Conservation (phyloP, 2,797 vertebrate species). For the Aeoliscus strigatus region DNA sequence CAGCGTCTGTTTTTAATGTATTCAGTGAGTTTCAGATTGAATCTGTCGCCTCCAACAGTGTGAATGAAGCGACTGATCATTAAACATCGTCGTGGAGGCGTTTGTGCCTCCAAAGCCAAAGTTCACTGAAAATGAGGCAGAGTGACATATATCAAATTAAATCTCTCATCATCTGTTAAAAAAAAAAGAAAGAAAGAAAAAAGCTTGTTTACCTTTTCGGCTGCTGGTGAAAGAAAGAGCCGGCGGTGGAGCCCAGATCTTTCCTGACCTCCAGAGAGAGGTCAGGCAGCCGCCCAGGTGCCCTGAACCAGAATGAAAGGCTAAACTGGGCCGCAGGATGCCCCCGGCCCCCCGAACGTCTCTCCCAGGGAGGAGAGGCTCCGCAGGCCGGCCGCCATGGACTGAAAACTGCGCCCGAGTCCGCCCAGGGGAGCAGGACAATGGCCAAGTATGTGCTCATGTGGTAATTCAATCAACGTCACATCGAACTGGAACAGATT, state of each 20-base stretch:
- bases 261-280: slow-evolving; percentile 13
- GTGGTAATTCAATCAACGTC: slow-evolving; percentile 66
- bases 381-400: slow-evolving; percentile 35
- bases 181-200: slow-evolving; percentile 1
- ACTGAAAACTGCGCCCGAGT: slow-evolving; percentile 39
- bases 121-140: not conserved
- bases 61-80: not conserved
- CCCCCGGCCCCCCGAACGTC: slow-evolving; percentile 35
- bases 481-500: slow-evolving; percentile 50
- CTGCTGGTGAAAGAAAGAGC: slow-evolving; percentile 37
- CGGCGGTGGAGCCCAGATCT: slow-evolving; percentile 6
- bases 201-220: slow-evolving; percentile 37
- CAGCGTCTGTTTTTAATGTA: too few species aligned
- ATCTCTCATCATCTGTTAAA: slow-evolving; percentile 3
- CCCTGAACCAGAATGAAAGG: slow-evolving; percentile 62
- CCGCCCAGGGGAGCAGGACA: slow-evolving; percentile 57
- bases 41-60: too few species aligned
- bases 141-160: slow-evolving; percentile 35
- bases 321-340: slow-evolving; percentile 60
- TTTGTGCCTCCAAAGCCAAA: not conserved
- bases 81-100: too few species aligned
- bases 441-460: slow-evolving; percentile 66
- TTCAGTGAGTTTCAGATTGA: too few species aligned
- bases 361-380: slow-evolving; percentile 42
- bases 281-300: slow-evolving; percentile 53